Evolutionary conservation across 2,888 invertebrate genomes (phyloP).

Genomic region (Mythimna vitellina): DNA sequence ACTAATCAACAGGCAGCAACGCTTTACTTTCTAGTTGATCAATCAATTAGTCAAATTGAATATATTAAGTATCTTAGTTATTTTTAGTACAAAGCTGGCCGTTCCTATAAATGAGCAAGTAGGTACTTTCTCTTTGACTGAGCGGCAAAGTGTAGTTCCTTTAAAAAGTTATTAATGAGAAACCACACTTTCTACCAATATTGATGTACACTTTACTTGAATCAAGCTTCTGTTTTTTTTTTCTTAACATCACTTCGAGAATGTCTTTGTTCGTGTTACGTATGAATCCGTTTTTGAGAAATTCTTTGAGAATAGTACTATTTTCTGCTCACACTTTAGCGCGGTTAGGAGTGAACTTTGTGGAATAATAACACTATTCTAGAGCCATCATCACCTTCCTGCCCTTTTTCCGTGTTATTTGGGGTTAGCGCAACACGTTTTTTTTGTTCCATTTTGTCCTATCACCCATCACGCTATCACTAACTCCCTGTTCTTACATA

Average conservation of each 20-base stretch:
- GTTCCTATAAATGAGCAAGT: conserved; percentile 17
- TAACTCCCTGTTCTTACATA: too few species aligned
- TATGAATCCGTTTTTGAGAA: too few species aligned
- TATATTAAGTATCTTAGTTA: conserved; percentile 5
- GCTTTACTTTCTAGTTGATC: conserved; percentile 25
- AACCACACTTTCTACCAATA: conserved; percentile 28
- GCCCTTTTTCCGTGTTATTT: too few species aligned
- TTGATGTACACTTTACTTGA: conserved; percentile 24
- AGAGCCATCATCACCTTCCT: too few species aligned
- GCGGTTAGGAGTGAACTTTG: background rate
- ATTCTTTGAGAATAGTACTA: background rate
- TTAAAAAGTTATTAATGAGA: conserved; percentile 61
- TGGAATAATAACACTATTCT: too few species aligned
- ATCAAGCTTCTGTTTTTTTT: background rate
- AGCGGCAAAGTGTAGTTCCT: conserved; percentile 44
- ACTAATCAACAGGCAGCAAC: background rate
- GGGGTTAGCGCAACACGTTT: too few species aligned
- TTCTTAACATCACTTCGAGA: background rate
- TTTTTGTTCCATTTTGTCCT: too few species aligned
- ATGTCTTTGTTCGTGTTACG: too few species aligned
- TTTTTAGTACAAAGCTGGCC: conserved; percentile 8
- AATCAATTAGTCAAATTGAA: conserved; percentile 14
- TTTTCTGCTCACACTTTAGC: background rate
- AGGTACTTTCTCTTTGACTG: conserved; percentile 50
- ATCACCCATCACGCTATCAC: too few species aligned